A percentile compares a stretch with the other conserved stretches of the same genome.
phyloP scores from a whole-genome alignment of 2,113 vertebrate species.

The Spea multiplicata region DNA sequence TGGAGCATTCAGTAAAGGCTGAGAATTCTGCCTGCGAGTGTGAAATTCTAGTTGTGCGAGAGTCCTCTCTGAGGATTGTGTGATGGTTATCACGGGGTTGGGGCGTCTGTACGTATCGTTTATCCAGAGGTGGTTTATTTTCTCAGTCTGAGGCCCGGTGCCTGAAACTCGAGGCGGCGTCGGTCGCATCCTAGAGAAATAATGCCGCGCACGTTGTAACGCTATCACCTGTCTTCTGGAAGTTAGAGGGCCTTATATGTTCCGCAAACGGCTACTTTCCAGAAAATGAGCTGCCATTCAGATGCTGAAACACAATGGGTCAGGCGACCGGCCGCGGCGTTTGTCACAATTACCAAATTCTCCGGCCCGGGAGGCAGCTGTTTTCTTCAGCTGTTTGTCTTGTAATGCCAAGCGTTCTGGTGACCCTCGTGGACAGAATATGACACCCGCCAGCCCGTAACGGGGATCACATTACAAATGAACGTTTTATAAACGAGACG shows the following conservation, averaged over 20 bases:
- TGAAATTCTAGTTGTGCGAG: neutral
- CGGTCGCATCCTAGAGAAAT: conserved; percentile 21
- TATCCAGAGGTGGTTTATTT: conserved; percentile 11
- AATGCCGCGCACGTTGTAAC: conserved; percentile 25
- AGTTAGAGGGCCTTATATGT: neutral
- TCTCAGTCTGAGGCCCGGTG: neutral
- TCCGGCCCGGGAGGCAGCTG: conserved; percentile 45
- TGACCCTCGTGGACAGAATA: conserved; percentile 23
- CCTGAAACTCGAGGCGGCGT: conserved; percentile 26
- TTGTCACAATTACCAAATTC: conserved; percentile 24
- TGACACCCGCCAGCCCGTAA: conserved; percentile 41
- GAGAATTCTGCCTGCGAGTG: too few relatives aligned
- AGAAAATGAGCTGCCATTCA: conserved; percentile 11
- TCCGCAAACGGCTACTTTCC: conserved; percentile 7
- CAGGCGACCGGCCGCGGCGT: conserved; percentile 1
- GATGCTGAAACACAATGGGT: conserved; percentile 39
- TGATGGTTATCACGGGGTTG: neutral
- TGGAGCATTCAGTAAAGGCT: too few relatives aligned
- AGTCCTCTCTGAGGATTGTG: neutral
- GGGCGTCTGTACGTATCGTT: conserved; percentile 7
- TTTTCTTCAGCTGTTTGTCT: conserved; percentile 53
- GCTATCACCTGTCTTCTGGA: neutral
- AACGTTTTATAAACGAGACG: conserved; percentile 41
- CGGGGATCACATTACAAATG: conserved; percentile 44
- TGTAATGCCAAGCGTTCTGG: conserved; percentile 5